Evolutionary conservation across 2,797 vertebrate species (phyloP).

Genomic region (Benthosema pterotum): DNA sequence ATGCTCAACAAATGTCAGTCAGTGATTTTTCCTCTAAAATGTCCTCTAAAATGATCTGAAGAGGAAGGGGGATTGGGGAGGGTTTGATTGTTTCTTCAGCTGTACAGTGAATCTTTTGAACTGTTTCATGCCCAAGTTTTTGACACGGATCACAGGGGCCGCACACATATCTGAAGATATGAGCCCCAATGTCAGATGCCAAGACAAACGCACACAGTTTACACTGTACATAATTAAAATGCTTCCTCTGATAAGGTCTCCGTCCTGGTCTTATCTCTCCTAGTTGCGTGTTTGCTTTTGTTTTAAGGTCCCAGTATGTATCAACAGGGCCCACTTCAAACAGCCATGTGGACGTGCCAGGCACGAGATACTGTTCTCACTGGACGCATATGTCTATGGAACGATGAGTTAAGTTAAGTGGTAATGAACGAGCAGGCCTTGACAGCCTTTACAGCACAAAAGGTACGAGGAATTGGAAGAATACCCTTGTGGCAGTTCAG

Average conservation of each 20-base stretch:
- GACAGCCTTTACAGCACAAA: background rate
- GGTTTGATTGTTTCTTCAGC: background rate
- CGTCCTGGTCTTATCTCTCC: constrained; percentile 36
- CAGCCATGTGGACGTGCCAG: constrained; percentile 31
- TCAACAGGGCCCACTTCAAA: constrained; percentile 49
- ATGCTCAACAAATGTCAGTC: background rate
- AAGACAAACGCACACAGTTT: constrained; percentile 61
- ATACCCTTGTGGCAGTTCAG: no score
- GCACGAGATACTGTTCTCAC: constrained; percentile 19
- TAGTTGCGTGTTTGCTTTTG: constrained; percentile 53
- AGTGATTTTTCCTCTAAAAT: constrained; percentile 2
- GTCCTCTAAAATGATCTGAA: background rate
- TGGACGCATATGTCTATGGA: constrained; percentile 8
- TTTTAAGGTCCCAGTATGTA: constrained; percentile 50
- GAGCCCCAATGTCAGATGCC: constrained; percentile 25
- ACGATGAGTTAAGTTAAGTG: no score
- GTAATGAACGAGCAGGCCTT: constrained; percentile 26
- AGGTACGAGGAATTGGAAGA: no score
- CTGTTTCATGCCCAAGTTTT: constrained; percentile 18
- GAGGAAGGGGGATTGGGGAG: no score
- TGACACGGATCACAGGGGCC: constrained; percentile 20
- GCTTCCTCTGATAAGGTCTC: constrained; percentile 54
- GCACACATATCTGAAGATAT: constrained; percentile 32
- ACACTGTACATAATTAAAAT: constrained; percentile 48
- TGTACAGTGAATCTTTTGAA: constrained; percentile 1